These are phyloP conservation scores for Nebria brevicollis DNA, from an alignment of 2,888 invertebrate genomes.

Conservation along the genomic window DNA sequence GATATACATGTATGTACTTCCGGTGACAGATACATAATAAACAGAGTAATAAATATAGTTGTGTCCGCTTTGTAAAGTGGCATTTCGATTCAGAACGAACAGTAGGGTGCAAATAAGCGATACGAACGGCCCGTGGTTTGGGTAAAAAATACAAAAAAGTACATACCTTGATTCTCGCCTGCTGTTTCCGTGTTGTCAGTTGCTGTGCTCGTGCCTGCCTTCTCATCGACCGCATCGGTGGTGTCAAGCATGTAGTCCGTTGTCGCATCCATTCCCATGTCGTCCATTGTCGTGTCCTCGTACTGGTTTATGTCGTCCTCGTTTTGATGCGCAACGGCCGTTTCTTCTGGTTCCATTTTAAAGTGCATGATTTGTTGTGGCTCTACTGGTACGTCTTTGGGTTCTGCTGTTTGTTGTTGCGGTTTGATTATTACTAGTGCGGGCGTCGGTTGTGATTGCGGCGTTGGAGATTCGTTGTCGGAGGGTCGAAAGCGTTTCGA, in stretches of 20 bases:
- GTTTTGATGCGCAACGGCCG: conserved; percentile 46
- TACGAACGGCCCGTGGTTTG: background rate
- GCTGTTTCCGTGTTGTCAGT: conserved; percentile 53
- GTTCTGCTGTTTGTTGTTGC: conserved; percentile 10
- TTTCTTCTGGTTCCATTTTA: conserved; percentile 62
- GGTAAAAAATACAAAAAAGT: conserved; percentile 27
- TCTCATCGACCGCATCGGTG: conserved; percentile 53
- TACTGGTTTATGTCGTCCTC: conserved; percentile 53
- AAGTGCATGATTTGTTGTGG: conserved; percentile 55
- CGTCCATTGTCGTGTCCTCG: conserved; percentile 57
- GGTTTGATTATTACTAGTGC: background rate
- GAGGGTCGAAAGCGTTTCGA: conserved; percentile 48
- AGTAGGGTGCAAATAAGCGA: background rate
- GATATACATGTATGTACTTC: too few relatives aligned
- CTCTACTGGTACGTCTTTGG: conserved; percentile 11
- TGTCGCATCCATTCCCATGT: conserved; percentile 56
- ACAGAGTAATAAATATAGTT: background rate
- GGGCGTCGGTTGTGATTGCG: background rate
- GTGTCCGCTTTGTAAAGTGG: background rate
- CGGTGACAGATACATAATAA: background rate
- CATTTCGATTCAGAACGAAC: background rate
- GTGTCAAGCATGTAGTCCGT: conserved; percentile 54
- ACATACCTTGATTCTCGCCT: conserved; percentile 62
- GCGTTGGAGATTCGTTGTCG: conserved; percentile 20
- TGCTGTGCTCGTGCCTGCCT: conserved; percentile 59